Conservation (phyloP, 2,888 invertebrate species). For the Dryocosmus kuriphilus region DNA sequence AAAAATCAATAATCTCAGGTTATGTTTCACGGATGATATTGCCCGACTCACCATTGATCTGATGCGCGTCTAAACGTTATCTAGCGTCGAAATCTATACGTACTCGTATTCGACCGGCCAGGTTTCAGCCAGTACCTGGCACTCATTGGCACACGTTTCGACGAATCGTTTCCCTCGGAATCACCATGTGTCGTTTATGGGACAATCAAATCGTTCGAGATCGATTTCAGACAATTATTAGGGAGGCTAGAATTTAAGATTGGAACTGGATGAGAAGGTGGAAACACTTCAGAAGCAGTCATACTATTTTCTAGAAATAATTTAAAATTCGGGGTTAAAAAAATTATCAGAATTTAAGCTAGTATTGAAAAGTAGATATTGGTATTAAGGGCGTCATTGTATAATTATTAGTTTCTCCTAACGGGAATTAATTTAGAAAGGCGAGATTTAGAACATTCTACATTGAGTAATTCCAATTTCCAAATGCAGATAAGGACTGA, state of each 20-base stretch:
- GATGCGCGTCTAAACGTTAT: slow-evolving; percentile 32
- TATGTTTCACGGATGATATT: slow-evolving; percentile 39
- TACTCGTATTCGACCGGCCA: neutral
- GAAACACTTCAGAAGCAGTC: neutral
- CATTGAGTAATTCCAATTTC: slow-evolving; percentile 18
- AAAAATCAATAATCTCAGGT: slow-evolving; percentile 39
- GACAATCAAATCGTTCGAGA: slow-evolving; percentile 10
- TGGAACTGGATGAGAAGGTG: neutral
- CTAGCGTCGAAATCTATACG: slow-evolving; percentile 18
- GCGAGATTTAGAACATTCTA: neutral
- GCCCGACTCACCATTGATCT: slow-evolving; percentile 35
- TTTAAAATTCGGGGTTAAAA: neutral
- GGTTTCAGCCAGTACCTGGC: slow-evolving; percentile 36
- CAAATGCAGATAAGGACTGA: slow-evolving; percentile 12
- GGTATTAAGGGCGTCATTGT: too few relatives aligned
- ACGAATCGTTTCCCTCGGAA: slow-evolving; percentile 13
- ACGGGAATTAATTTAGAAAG: neutral
- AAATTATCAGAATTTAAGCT: too few relatives aligned
- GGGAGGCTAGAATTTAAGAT: neutral
- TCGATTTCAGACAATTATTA: slow-evolving; percentile 25
- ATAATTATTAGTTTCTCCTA: neutral
- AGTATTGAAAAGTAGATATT: too few relatives aligned
- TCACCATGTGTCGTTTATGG: slow-evolving; percentile 17
- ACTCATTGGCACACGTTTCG: slow-evolving; percentile 31
- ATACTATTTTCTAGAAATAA: neutral